Base-by-base conservation (phyloP, 2,888 invertebrate genomes). In the Pegoplata infirma region DNA sequence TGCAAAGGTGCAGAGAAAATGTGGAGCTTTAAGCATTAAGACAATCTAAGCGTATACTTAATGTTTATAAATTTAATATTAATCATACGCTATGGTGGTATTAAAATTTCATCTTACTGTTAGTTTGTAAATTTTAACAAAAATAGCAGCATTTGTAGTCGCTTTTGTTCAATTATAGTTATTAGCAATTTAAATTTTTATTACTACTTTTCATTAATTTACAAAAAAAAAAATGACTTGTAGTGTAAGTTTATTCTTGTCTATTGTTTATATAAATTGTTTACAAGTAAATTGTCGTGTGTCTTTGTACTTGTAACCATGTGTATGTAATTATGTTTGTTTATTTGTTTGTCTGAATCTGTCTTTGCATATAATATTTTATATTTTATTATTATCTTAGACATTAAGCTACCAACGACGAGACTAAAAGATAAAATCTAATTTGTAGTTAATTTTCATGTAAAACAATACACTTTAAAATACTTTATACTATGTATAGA, bases 361-460 rank as follows among this genome's bases (percentile, higher is more conserved):
- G n/a, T n/a, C 36, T 40, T 40, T 40, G 36, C 36, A 40, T 40
- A 40, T 40, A 40, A 40, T 40, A n/a, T 40, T 40, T 40, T 40
- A n/a, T 40, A 40, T 64, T 59, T 49, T 40, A 61, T 55, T 19
- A 59, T 66, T 74, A 61, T 74, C 74, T 71, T 66, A 74, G 71
- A 66, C 74, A 46, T 74, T 59, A 59, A 66, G 53, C 55, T 55
- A 66, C 64, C 74, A 47, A 69, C 49, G 66, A 71, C 74, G 23
- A 79, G 74, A 73, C 78, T 74, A 44, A n/a, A 32, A 47, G 78
- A 79, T 79, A 71, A 75, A 74, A 78, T 78, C 73, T 73, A 78
- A 78, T 73, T 78, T 69, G 73, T 69, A 78, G 77, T 78, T 78
- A 78, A 78, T 78, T 78, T 78, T 64, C 73, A 78, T 73, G 73